Percentiles rank a stretch among this genome's conserved stretches.
Evolutionary conservation across 1,140 invertebrate species (phyloP).

Genomic region (Drosophila elegans): DNA sequence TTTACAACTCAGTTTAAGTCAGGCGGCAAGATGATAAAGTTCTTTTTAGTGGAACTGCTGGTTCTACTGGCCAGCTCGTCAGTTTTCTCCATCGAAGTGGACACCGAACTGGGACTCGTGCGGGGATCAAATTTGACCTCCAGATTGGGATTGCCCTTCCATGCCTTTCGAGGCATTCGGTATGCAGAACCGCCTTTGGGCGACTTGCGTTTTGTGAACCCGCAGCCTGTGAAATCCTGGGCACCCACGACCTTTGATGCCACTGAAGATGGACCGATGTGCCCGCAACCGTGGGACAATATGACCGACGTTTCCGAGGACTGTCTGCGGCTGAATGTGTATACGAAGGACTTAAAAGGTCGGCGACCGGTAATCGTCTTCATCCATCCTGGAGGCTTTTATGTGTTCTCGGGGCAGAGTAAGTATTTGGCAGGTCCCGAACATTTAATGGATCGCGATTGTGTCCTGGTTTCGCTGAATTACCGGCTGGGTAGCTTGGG

Average conservation of each 20-base stretch:
- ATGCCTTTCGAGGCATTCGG: conserved; percentile 88
- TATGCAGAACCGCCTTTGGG: conserved; percentile 87
- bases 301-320: conserved; percentile 87
- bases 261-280: conserved; percentile 86
- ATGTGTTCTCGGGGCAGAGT: conserved; percentile 85
- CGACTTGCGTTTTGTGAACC: conserved; percentile 71
- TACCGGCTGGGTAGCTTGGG: conserved; percentile 88
- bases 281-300: conserved; percentile 83
- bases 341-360: conserved; percentile 87
- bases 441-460: conserved; percentile 86
- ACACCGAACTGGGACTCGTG: conserved; percentile 63
- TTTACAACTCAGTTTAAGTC: conserved; percentile 17
- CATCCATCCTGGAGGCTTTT: conserved; percentile 88
- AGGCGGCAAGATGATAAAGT: conserved; percentile 17
- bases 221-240: conserved; percentile 86
- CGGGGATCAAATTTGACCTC: conserved; percentile 59
- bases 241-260: conserved; percentile 85
- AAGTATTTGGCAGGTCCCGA: conserved; percentile 85
- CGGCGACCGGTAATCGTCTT: conserved; percentile 87
- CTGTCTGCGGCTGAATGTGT: conserved; percentile 93
- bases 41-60: conserved; percentile 16
- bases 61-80: conserved; percentile 21
- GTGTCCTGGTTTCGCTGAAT: conserved; percentile 88
- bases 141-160: conserved; percentile 85
- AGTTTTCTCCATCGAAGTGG: conserved; percentile 43